Evolutionary conservation across 1,140 invertebrate genomes (phyloP).

Genomic region (Zaprionus lachaisei): DNA sequence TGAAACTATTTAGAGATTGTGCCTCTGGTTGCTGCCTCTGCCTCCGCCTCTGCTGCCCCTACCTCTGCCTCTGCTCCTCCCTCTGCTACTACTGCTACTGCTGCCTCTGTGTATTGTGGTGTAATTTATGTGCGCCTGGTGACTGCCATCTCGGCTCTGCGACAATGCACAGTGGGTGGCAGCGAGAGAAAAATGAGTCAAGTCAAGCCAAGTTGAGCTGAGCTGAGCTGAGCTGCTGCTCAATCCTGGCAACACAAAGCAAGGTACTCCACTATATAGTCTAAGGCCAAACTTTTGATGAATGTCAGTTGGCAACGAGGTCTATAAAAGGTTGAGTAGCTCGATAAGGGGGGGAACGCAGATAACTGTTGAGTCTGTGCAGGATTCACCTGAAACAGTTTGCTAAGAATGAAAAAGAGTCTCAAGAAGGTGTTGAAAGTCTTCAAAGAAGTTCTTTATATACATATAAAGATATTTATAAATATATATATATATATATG

Average conservation of each 20-base stretch:
- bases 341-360: background rate
- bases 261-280: background rate
- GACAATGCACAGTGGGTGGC: constrained; percentile 28
- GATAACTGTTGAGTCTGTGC: background rate
- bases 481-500: too few species aligned
- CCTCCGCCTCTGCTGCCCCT: constrained; percentile 2
- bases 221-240: background rate
- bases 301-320: constrained; percentile 4
- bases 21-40: background rate
- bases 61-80: too few species aligned
- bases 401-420: background rate
- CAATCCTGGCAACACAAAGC: background rate
- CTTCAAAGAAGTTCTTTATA: too few species aligned
- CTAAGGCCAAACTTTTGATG: constrained; percentile 6
- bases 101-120: constrained; percentile 39
- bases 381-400: background rate
- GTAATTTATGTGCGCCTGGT: constrained; percentile 58
- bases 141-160: constrained; percentile 9
- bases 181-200: constrained; percentile 1
- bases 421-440: too few species aligned
- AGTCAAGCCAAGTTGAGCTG: background rate
- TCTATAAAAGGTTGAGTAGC: constrained; percentile 1
- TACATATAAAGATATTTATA: too few species aligned
- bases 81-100: constrained; percentile 1
- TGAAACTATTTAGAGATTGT: constrained; percentile 42